phyloP scores from a whole-genome alignment of 1,140 invertebrate species.

The Matsumurasca onukii region DNA sequence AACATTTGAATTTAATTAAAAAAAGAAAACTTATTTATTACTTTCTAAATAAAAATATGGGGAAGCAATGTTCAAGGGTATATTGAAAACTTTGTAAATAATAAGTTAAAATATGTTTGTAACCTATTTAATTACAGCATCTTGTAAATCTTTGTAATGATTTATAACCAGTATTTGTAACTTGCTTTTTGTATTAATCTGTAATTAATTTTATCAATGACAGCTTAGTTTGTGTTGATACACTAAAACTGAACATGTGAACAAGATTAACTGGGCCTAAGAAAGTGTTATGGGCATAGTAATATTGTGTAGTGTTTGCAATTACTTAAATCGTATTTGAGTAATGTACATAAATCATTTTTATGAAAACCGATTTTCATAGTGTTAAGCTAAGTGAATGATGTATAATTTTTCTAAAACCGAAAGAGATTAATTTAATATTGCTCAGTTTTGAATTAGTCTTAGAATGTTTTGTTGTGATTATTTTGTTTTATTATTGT shows the following conservation, averaged over 20 bases:
- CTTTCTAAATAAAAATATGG: too few relatives aligned
- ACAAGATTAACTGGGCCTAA: conserved; percentile 13
- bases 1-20: too few relatives aligned
- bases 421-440: not conserved
- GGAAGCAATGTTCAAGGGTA: too few relatives aligned
- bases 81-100: too few relatives aligned
- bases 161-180: too few relatives aligned
- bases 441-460: conserved; percentile 17
- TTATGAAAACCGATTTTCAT: conserved; percentile 17
- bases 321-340: conserved; percentile 2
- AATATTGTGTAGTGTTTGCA: conserved; percentile 4
- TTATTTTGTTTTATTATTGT: conserved; percentile 17
- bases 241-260: not conserved
- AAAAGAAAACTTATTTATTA: too few relatives aligned
- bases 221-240: not conserved
- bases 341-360: conserved; percentile 14
- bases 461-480: not conserved
- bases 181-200: too few relatives aligned
- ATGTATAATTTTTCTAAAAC: too few relatives aligned
- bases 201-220: too few relatives aligned
- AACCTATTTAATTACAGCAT: too few relatives aligned
- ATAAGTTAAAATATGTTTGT: too few relatives aligned
- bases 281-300: conserved; percentile 2
- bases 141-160: too few relatives aligned
- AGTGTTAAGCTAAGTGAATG: conserved; percentile 4